These are phyloP conservation scores for Apodemia duryi DNA, from an alignment of 2,888 invertebrate genomes.

Conservation along the genomic window DNA sequence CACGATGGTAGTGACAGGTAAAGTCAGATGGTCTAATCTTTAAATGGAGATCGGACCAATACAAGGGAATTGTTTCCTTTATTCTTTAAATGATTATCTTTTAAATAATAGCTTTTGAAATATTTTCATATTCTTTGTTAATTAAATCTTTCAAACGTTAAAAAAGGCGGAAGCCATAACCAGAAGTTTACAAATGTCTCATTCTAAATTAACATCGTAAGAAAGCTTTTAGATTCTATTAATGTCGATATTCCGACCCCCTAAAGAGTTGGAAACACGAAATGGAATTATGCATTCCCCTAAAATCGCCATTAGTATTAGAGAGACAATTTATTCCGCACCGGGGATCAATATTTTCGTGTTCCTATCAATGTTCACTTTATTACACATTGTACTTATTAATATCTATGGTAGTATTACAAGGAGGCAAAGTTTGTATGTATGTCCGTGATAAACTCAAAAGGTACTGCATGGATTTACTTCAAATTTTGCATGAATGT, in stretches of 20 bases:
- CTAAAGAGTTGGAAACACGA: slow-evolving; percentile 73
- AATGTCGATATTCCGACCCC: slow-evolving; percentile 65
- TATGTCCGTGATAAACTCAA: too few species aligned
- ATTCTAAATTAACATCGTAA: slow-evolving; percentile 53
- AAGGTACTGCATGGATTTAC: too few species aligned
- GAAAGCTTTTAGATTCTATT: slow-evolving; percentile 72
- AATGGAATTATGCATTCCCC: slow-evolving; percentile 75
- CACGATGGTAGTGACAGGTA: too few species aligned
- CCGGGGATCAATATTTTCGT: slow-evolving; percentile 48
- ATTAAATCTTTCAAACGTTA: neutral
- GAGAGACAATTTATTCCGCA: slow-evolving; percentile 62
- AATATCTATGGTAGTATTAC: too few species aligned
- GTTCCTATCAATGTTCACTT: slow-evolving; percentile 21
- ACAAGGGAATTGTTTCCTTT: too few species aligned
- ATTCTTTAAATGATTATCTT: too few species aligned
- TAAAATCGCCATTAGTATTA: slow-evolving; percentile 72
- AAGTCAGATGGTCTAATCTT: too few species aligned
- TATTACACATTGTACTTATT: neutral
- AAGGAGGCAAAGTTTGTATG: too few species aligned
- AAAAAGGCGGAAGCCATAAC: slow-evolving; percentile 16
- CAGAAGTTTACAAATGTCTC: slow-evolving; percentile 28
- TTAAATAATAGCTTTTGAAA: too few species aligned
- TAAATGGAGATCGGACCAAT: too few species aligned
- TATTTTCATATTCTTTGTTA: too few species aligned
- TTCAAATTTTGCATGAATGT: too few species aligned